Evolutionary conservation across 2,113 vertebrate species (phyloP).

Genomic region (Equus quagga): DNA sequence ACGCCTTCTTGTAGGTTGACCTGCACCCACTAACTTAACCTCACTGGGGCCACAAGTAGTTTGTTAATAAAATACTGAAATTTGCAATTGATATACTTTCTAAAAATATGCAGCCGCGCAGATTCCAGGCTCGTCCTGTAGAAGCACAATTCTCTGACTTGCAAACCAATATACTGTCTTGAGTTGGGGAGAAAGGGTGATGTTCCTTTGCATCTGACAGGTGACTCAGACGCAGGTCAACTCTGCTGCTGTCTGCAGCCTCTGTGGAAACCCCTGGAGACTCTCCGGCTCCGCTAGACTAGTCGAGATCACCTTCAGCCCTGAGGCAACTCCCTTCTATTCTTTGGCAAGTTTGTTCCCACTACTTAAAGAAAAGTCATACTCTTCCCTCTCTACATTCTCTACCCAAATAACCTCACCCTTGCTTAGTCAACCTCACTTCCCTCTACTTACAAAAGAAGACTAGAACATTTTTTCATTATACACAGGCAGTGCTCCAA

Average conservation of each 20-base stretch:
- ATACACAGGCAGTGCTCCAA: background rate
- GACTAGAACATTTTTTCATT: background rate
- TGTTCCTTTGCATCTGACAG: background rate
- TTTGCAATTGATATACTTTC: constrained; percentile 18
- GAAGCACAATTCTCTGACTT: background rate
- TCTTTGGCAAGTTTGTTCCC: constrained; percentile 35
- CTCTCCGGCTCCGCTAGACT: background rate
- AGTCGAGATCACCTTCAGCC: background rate
- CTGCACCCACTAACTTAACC: background rate
- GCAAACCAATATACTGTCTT: background rate
- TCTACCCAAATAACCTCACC: background rate
- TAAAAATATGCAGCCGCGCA: background rate
- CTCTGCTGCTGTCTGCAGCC: background rate
- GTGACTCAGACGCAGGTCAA: constrained; percentile 38
- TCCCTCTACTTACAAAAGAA: background rate
- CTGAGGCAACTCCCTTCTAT: background rate
- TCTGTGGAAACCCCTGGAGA: background rate
- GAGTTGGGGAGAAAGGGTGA: background rate
- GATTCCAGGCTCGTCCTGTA: background rate
- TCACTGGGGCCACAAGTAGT: background rate
- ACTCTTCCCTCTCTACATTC: background rate
- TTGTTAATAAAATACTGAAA: constrained; percentile 12
- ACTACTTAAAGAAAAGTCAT: background rate
- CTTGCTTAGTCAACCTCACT: background rate
- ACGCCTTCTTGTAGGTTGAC: background rate